Percentiles rank a stretch among this genome's conserved stretches.
Evolutionary conservation across 2,113 vertebrate genomes (phyloP).

Genomic region (Cryptomyrus ogoouensis): DNA sequence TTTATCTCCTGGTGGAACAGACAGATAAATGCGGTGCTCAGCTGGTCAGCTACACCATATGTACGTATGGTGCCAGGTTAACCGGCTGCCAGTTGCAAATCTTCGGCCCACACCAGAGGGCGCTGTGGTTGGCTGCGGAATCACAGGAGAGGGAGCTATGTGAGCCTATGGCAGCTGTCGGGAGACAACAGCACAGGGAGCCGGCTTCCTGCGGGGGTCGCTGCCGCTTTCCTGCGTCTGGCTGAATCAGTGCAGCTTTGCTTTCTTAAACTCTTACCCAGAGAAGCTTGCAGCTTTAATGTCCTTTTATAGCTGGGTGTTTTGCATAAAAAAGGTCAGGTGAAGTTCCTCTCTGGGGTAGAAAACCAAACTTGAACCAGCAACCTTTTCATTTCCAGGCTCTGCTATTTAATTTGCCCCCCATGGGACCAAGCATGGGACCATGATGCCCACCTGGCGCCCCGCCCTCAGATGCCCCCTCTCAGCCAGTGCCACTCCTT

Average conservation of each 20-base stretch:
- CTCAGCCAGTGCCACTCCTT: background rate
- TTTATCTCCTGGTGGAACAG: background rate
- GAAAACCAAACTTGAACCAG: background rate
- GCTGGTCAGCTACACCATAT: background rate
- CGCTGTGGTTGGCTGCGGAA: constrained; percentile 30
- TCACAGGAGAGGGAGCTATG: background rate
- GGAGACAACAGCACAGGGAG: background rate
- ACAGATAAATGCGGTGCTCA: background rate
- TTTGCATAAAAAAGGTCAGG: background rate
- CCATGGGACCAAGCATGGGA: background rate
- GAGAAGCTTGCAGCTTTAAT: background rate
- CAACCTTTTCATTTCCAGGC: background rate
- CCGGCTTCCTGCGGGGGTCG: background rate
- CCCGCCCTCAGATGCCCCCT: background rate
- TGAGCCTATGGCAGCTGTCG: background rate
- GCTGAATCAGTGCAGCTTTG: background rate
- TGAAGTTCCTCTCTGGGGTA: background rate
- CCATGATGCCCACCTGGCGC: background rate
- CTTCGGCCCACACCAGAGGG: constrained; percentile 34
- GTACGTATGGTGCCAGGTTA: too few species aligned
- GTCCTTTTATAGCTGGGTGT: background rate
- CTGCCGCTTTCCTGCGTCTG: background rate
- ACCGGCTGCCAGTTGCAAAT: background rate
- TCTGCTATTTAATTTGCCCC: background rate
- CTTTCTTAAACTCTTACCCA: background rate